phyloP scores from a whole-genome alignment of 2,797 vertebrate species.

The Triplophysa bombifrons region DNA sequence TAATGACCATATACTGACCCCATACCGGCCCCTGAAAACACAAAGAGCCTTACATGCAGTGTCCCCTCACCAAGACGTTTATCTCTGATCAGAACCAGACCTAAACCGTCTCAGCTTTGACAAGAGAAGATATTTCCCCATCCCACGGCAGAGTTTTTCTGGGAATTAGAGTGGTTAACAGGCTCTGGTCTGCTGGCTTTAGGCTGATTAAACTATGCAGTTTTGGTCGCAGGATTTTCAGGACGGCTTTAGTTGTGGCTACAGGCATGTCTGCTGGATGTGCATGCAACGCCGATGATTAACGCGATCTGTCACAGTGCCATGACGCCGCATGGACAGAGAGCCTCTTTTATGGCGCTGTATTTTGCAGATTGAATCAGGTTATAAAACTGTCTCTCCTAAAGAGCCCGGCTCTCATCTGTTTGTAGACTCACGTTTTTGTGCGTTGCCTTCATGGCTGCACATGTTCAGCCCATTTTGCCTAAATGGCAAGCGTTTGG shows the following conservation, averaged over 20 bases:
- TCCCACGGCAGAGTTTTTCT: constrained; percentile 32
- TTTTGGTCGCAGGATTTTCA: background rate
- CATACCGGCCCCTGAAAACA: constrained; percentile 13
- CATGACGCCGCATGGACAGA: constrained; percentile 48
- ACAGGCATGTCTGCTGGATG: constrained; percentile 49
- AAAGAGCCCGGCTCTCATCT: constrained; percentile 44
- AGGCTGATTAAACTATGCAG: constrained; percentile 42
- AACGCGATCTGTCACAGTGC: constrained; percentile 49
- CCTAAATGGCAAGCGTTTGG: background rate
- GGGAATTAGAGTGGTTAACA: constrained; percentile 37
- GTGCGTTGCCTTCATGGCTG: constrained; percentile 4
- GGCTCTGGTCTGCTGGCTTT: constrained; percentile 34
- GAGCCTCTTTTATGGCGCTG: constrained; percentile 52
- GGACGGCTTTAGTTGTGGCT: constrained; percentile 35
- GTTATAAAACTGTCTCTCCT: constrained; percentile 52
- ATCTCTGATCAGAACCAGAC: constrained; percentile 43
- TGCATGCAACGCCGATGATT: constrained; percentile 53
- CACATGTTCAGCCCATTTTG: constrained; percentile 10
- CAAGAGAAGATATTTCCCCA: constrained; percentile 35
- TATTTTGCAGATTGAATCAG: constrained; percentile 50
- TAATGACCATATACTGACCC: constrained; percentile 47
- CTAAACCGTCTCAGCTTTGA: constrained; percentile 23
- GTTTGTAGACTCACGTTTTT: constrained; percentile 30
- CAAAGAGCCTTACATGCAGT: constrained; percentile 29
- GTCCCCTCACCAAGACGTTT: constrained; percentile 32